phyloP scores from a whole-genome alignment of 1,140 invertebrate species.

The Micrasema minimum region DNA sequence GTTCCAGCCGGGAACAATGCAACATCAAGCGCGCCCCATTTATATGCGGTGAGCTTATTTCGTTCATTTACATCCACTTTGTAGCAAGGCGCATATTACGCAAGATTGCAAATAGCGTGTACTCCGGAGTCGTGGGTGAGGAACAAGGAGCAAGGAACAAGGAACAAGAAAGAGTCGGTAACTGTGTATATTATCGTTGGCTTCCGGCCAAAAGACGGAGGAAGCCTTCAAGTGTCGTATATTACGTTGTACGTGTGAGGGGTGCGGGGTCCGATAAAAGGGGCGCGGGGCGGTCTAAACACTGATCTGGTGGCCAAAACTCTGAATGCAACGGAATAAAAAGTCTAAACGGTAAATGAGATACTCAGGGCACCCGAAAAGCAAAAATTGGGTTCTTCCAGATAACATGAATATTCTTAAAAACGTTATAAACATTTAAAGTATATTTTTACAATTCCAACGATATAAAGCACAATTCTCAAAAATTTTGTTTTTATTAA shows the following conservation, averaged over 20 bases:
- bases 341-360: no score
- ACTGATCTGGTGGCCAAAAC: background rate
- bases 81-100: conserved; percentile 39
- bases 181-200: conserved; percentile 51
- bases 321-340: no score
- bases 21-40: conserved; percentile 11
- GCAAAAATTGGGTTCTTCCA: no score
- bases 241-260: conserved; percentile 47
- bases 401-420: no score
- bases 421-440: no score
- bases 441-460: no score
- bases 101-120: conserved; percentile 44
- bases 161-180: conserved; percentile 40
- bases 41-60: conserved; percentile 34
- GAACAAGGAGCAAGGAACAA: background rate
- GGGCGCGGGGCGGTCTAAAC: background rate
- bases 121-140: conserved; percentile 7
- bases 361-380: no score
- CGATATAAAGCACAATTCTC: no score
- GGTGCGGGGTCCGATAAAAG: conserved; percentile 9
- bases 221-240: conserved; percentile 43
- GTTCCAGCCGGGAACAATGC: conserved; percentile 14
- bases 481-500: no score
- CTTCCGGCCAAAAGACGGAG: conserved; percentile 47
- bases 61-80: conserved; percentile 44